These are phyloP conservation scores for Eolophus roseicapilla DNA, from an alignment of 2,113 vertebrate species.

Conservation along the genomic window DNA sequence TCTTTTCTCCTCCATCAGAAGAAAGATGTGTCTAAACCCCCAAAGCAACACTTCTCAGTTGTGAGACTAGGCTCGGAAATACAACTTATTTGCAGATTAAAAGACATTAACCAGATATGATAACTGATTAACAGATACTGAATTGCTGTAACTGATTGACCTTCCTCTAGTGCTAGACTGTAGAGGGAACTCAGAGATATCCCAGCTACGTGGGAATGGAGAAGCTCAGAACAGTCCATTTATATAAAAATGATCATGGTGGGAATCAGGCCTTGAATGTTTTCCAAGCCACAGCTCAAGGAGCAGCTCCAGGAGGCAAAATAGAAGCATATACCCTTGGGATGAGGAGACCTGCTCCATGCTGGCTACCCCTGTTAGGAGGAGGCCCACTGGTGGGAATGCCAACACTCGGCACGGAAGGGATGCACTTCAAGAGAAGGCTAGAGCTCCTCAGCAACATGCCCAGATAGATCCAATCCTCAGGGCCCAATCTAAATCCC, in stretches of 20 bases:
- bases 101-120: not conserved
- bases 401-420: not conserved
- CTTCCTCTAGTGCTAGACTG: not conserved
- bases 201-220: not conserved
- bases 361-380: not conserved
- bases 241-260: not conserved
- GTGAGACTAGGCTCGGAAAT: not conserved
- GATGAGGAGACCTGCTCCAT: not conserved
- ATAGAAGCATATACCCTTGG: not conserved
- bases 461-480: not conserved
- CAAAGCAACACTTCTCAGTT: not conserved
- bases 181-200: not conserved
- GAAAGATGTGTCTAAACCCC: not conserved
- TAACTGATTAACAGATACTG: not conserved
- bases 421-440: not conserved
- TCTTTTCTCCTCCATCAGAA: not conserved
- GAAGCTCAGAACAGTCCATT: fast-evolving
- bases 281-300: not conserved
- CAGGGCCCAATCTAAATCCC: not conserved
- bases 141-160: not conserved
- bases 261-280: not conserved
- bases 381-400: not conserved
- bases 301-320: not conserved
- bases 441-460: not conserved
- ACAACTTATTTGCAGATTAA: not conserved